These are phyloP conservation scores for Cotesia typhae DNA, from an alignment of 1,140 invertebrate species.

Conservation along the genomic window DNA sequence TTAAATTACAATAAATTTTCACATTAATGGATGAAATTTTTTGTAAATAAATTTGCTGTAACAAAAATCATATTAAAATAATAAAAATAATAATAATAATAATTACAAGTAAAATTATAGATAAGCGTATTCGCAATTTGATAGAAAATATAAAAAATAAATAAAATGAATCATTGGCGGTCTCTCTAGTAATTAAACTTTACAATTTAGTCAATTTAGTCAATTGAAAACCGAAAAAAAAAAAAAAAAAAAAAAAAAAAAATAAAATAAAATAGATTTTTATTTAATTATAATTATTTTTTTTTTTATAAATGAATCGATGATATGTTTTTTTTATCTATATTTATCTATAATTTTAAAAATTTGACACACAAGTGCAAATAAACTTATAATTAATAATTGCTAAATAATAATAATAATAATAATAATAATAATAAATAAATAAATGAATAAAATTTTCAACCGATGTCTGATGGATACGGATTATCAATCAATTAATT, in stretches of 20 bases:
- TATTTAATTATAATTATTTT: background rate
- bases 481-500: too few relatives aligned
- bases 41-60: constrained; percentile 53
- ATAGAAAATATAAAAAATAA: constrained; percentile 38
- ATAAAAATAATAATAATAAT: constrained; percentile 26
- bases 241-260: constrained; percentile 24
- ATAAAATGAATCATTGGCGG: constrained; percentile 18
- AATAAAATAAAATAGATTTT: background rate
- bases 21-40: constrained; percentile 43
- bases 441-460: too few relatives aligned
- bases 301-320: background rate
- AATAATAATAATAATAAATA: too few relatives aligned
- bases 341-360: too few relatives aligned
- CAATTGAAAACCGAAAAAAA: constrained; percentile 37
- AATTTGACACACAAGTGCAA: background rate
- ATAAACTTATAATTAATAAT: background rate
- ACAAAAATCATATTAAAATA: constrained; percentile 23
- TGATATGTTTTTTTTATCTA: background rate
- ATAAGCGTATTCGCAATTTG: constrained; percentile 41
- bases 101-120: constrained; percentile 21
- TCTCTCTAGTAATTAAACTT: constrained; percentile 49
- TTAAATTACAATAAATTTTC: constrained; percentile 40
- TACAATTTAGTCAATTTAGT: constrained; percentile 60
- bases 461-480: too few relatives aligned
- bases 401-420: too few relatives aligned